Conservation (phyloP, 2,888 invertebrate genomes). For the Eupeodes luniger region DNA sequence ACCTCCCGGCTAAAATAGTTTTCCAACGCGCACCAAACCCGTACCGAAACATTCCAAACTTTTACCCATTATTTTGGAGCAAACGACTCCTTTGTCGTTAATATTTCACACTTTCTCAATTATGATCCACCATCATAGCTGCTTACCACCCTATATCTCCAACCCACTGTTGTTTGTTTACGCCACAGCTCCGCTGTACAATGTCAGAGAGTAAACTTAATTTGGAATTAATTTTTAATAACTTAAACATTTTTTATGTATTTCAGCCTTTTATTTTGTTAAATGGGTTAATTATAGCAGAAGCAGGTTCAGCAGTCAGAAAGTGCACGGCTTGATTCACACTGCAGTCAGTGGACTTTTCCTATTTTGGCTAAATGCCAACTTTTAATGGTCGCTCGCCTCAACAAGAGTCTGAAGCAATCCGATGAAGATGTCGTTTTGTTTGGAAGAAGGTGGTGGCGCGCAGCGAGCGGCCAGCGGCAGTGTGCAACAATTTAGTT, state of each 20-base stretch:
- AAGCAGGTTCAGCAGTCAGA: constrained; percentile 36
- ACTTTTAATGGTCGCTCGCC: constrained; percentile 58
- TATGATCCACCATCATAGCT: constrained; percentile 2
- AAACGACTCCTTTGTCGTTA: background rate
- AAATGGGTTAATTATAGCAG: constrained; percentile 65
- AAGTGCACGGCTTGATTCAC: constrained; percentile 25
- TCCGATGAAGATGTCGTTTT: constrained; percentile 35
- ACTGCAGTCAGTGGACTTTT: constrained; percentile 15
- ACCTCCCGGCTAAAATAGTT: background rate
- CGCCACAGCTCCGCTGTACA: background rate
- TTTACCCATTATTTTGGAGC: constrained; percentile 34
- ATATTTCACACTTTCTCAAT: constrained; percentile 45
- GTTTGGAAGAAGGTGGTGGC: constrained; percentile 11
- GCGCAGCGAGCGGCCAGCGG: no score
- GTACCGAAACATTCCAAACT: constrained; percentile 21
- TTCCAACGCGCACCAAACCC: background rate
- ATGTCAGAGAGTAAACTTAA: constrained; percentile 42
- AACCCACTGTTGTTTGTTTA: background rate
- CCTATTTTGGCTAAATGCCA: constrained; percentile 57
- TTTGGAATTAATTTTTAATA: constrained; percentile 61
- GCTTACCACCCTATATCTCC: background rate
- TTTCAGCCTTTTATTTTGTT: constrained; percentile 29
- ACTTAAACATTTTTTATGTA: constrained; percentile 24
- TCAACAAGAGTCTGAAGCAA: constrained; percentile 36
- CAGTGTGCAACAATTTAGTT: constrained; percentile 63